Percentiles rank a stretch among this genome's conserved stretches.
phyloP scores from a whole-genome alignment of 2,797 vertebrate species.

The Knipowitschia caucasica region DNA sequence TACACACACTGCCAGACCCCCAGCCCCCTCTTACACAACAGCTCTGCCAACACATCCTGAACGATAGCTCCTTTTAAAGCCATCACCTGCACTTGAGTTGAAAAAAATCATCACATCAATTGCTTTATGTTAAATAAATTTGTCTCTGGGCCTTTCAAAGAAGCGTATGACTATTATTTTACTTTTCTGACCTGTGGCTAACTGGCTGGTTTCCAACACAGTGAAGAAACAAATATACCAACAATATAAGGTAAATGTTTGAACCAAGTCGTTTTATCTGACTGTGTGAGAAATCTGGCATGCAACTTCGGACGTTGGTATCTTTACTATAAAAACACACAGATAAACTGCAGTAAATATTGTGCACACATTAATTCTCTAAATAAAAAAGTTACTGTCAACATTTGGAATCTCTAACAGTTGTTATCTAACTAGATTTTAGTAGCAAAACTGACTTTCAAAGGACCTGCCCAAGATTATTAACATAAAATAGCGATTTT shows the following conservation, averaged over 20 bases:
- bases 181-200: neutral
- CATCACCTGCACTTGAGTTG: conserved; percentile 9
- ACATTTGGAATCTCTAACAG: conserved; percentile 23
- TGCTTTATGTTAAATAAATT: neutral
- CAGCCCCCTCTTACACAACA: conserved; percentile 31
- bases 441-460: conserved; percentile 50
- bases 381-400: too few relatives aligned
- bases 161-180: neutral
- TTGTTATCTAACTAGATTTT: conserved; percentile 17
- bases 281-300: too few relatives aligned
- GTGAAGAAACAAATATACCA: neutral
- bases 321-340: too few relatives aligned
- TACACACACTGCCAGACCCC: conserved; percentile 28
- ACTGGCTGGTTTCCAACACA: neutral
- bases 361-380: too few relatives aligned
- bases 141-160: neutral
- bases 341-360: neutral
- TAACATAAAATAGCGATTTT: conserved; percentile 55
- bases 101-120: conserved; percentile 14
- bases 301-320: too few relatives aligned
- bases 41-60: conserved; percentile 45
- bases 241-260: neutral
- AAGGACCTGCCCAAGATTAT: conserved; percentile 48
- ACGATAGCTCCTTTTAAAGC: conserved; percentile 29
- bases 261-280: too few relatives aligned